Evolutionary conservation across 2,888 invertebrate species (phyloP), one percentile per base, ranked within the genome.

Genomic region (Diploptera punctata): DNA sequence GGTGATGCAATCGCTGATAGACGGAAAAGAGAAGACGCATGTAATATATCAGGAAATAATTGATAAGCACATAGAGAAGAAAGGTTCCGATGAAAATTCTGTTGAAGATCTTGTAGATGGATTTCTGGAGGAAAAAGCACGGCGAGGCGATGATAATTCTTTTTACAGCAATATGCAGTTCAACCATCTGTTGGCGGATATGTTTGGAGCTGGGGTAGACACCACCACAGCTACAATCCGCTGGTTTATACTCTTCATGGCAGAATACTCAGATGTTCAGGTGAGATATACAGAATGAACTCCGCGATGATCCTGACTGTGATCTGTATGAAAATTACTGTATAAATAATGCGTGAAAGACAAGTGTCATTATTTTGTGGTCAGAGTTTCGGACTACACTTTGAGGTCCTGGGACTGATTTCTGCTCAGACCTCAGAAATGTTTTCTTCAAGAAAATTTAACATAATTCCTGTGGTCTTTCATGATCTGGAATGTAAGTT

Each of bases 181-280:
- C 79, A 83, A 89, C 77, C 93, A 91, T 81, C 84, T 95, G 31
- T 80, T 95, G 73, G 92, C 92, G 2, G 96, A 96, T 82, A 84
- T 95, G 79, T 93, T 93, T 79, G 94, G 95, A 0, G 95, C 95
- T 16, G 94, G 94, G 3, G 86, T 94, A 67, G 96, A 96, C 78
- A 95, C 96, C 0, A 92, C 94, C 0, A 83, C 93, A 71, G 89
- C 91, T 0, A 93, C 94, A 0, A 79, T 95, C 33, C 86, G 92
- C 33, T 96, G 96, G 96, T 91, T 93, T 78, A 81, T 95, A 18
- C 84, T 95, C 19, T 93, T 89, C 77, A 87, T 96, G 87, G 91
- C 93, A 0, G 83, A 87, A 49, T 81, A 93, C 82, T 89, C 88
- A 1, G 84, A 87, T 0, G 87, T 88, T 78, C 91, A 92, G 86